phyloP scores from a whole-genome alignment of 2,888 invertebrate species.

The Conomelus anceps region DNA sequence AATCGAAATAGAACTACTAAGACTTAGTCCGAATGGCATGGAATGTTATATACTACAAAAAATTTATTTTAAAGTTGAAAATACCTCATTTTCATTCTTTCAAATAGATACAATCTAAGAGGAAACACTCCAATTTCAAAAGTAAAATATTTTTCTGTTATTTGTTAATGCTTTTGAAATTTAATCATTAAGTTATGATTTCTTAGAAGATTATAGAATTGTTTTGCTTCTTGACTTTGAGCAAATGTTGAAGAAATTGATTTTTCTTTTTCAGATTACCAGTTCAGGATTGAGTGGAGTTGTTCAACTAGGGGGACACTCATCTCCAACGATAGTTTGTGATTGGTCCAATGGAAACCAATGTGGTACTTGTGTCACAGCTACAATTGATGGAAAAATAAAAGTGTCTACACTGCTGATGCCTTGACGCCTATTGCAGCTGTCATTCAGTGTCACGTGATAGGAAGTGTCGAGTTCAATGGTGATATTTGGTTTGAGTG shows the following conservation, averaged over 20 bases:
- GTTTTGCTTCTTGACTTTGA: too few relatives aligned
- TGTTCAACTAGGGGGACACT: conserved; percentile 49
- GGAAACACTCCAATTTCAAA: too few relatives aligned
- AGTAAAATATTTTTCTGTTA: too few relatives aligned
- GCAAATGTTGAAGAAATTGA: too few relatives aligned
- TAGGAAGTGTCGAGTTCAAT: neutral
- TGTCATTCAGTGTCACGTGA: neutral
- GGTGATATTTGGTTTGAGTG: neutral
- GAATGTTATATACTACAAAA: too few relatives aligned
- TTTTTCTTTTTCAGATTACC: conserved; percentile 40
- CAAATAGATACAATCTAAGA: too few relatives aligned
- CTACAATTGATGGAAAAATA: conserved; percentile 52
- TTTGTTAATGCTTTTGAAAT: too few relatives aligned
- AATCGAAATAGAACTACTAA: too few relatives aligned
- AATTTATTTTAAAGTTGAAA: too few relatives aligned
- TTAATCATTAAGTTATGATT: neutral
- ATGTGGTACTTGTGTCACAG: conserved; percentile 52
- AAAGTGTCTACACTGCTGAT: conserved; percentile 51
- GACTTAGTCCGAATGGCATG: too few relatives aligned
- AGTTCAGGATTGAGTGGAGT: conserved; percentile 40
- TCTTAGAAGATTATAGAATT: too few relatives aligned
- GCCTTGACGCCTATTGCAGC: conserved; percentile 39
- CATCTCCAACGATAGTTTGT: conserved; percentile 48
- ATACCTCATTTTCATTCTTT: too few relatives aligned
- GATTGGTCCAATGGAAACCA: conserved; percentile 55